Evolutionary conservation across 2,113 vertebrate genomes (phyloP).

Genomic region (Lanius collurio): DNA sequence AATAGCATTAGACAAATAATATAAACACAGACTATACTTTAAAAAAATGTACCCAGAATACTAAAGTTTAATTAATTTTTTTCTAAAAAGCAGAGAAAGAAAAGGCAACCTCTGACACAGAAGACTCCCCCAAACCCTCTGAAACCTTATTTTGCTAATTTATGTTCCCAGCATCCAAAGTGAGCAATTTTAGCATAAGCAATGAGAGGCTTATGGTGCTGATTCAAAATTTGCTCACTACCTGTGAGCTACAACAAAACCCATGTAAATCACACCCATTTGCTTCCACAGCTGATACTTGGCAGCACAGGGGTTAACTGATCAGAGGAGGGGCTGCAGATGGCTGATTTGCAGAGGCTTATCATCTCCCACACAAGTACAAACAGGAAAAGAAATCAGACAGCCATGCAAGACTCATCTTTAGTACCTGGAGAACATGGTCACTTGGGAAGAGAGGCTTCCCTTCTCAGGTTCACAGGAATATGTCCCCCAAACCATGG

Average conservation of each 20-base stretch:
- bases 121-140: background rate
- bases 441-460: background rate
- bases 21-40: slow-evolving; percentile 13
- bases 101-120: background rate
- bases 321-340: background rate
- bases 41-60: background rate
- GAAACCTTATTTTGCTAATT: background rate
- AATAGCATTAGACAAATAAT: slow-evolving; percentile 24
- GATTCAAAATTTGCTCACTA: background rate
- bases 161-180: background rate
- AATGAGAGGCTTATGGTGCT: background rate
- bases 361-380: background rate
- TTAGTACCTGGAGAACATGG: background rate
- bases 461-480: background rate
- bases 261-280: background rate
- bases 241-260: background rate
- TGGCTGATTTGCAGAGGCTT: background rate
- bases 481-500: background rate
- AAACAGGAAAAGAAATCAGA: background rate
- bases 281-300: background rate
- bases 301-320: background rate
- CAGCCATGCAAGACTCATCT: background rate
- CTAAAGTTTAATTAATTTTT: slow-evolving; percentile 5
- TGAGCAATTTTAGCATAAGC: background rate
- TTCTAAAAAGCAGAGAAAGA: background rate